phyloP scores from a whole-genome alignment of 2,113 vertebrate species.

The Callocephalon fimbriatum region DNA sequence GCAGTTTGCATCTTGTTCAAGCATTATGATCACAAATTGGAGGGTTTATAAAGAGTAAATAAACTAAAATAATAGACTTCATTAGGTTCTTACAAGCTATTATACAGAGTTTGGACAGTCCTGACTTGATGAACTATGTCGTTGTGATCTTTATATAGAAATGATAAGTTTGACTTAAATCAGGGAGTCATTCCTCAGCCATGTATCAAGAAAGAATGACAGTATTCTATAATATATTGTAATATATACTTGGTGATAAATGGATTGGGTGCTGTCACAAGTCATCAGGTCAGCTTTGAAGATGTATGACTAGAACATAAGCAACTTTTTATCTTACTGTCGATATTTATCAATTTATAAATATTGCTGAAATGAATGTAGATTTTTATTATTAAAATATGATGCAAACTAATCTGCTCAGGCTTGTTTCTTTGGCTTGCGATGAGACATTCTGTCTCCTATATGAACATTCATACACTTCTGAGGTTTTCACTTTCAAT shows the following conservation, averaged over 20 bases:
- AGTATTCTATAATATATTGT: slow-evolving; percentile 52
- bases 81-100: background rate
- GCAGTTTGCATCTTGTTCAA: background rate
- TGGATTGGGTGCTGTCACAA: slow-evolving; percentile 55
- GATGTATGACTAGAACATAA: slow-evolving; percentile 33
- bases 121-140: slow-evolving; percentile 40
- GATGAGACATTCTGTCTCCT: background rate
- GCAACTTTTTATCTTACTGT: slow-evolving; percentile 40
- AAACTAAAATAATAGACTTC: background rate
- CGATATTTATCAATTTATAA: slow-evolving; percentile 49
- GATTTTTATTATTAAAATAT: slow-evolving; percentile 47
- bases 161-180: slow-evolving; percentile 57
- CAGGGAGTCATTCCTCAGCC: slow-evolving; percentile 17
- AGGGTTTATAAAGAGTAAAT: background rate
- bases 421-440: background rate
- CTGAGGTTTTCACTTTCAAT: slow-evolving; percentile 49
- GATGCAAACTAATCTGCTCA: background rate
- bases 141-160: slow-evolving; percentile 39
- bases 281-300: slow-evolving; percentile 51
- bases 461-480: background rate
- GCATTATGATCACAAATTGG: background rate
- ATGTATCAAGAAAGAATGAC: slow-evolving; percentile 49
- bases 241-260: slow-evolving; percentile 63
- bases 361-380: slow-evolving; percentile 41
- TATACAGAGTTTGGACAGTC: background rate